These are phyloP conservation scores for Myrmecobius fasciatus DNA, from an alignment of 2,113 vertebrate genomes.

Conservation along the genomic window DNA sequence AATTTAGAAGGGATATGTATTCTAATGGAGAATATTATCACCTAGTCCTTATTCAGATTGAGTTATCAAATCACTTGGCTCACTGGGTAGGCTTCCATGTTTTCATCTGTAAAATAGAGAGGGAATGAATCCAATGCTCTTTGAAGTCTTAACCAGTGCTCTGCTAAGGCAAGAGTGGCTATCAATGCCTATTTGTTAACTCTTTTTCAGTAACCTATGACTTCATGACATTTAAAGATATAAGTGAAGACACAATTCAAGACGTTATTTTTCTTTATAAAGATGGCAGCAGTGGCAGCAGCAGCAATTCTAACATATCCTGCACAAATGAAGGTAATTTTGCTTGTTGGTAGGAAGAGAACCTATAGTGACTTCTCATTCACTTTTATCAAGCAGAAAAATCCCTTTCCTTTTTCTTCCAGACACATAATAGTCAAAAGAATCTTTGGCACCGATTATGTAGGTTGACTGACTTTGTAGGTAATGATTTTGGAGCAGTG, in stretches of 20 bases:
- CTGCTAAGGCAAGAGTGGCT: background rate
- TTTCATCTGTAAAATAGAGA: background rate
- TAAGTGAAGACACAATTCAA: conserved; percentile 88
- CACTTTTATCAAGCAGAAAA: background rate
- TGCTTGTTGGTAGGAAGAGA: background rate
- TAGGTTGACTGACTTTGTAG: background rate
- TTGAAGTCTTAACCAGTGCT: background rate
- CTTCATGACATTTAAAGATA: conserved; percentile 87
- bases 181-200: background rate
- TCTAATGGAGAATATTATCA: background rate
- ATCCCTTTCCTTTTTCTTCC: background rate
- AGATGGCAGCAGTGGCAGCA: conserved; percentile 69
- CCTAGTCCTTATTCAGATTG: background rate
- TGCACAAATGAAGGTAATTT: conserved; percentile 87
- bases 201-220: conserved; percentile 87
- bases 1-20: background rate
- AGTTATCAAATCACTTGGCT: background rate
- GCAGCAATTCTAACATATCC: conserved; percentile 79
- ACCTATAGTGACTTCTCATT: background rate
- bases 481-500: background rate
- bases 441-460: background rate
- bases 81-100: background rate
- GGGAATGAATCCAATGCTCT: background rate
- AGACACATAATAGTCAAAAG: background rate
- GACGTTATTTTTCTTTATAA: conserved; percentile 92